Percentiles rank a stretch among this genome's conserved stretches.
These are phyloP conservation scores for Bovichtus diacanthus DNA, from an alignment of 2,797 vertebrate genomes.

Conservation along the genomic window DNA sequence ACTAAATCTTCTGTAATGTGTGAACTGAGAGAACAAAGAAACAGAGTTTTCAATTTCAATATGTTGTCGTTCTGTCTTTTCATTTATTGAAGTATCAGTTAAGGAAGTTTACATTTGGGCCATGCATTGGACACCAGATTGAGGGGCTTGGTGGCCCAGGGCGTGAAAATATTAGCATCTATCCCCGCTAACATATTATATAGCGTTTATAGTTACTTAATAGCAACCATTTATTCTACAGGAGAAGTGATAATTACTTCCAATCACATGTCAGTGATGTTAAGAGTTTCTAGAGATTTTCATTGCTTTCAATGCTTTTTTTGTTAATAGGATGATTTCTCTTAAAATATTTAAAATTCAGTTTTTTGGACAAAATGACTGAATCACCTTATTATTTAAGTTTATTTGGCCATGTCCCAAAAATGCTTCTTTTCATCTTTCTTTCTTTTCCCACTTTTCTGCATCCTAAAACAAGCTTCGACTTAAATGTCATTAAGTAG, in stretches of 20 bases:
- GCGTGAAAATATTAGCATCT: too few relatives aligned
- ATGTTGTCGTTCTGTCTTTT: too few relatives aligned
- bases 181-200: neutral
- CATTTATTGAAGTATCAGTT: too few relatives aligned
- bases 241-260: neutral
- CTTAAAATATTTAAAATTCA: neutral
- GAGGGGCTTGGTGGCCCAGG: too few relatives aligned
- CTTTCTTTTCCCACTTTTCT: neutral
- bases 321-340: neutral
- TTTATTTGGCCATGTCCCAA: neutral
- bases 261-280: neutral
- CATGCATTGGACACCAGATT: too few relatives aligned
- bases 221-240: neutral
- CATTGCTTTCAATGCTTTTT: neutral
- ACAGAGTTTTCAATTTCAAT: too few relatives aligned
- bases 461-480: neutral
- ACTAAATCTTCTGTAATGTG: too few relatives aligned
- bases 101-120: too few relatives aligned
- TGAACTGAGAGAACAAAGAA: too few relatives aligned
- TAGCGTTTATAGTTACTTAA: neutral
- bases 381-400: neutral
- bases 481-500: neutral
- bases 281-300: neutral
- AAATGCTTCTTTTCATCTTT: too few relatives aligned
- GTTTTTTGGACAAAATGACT: neutral